phyloP scores from a whole-genome alignment of 2,113 vertebrate genomes.

The Xiphorhynchus elegans region DNA sequence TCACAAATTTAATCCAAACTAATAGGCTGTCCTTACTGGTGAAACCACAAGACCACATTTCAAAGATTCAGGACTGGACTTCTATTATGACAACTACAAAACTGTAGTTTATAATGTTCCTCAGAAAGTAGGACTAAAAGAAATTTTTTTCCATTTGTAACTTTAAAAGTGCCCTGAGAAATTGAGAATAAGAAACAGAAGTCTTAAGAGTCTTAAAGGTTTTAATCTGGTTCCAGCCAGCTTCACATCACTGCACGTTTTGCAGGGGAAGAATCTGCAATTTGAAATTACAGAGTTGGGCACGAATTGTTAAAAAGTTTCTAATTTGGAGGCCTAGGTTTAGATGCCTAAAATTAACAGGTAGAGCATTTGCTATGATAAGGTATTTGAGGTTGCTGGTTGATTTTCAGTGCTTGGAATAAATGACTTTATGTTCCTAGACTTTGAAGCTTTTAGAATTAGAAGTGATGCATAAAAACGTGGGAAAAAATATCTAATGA shows the following conservation, averaged over 20 bases:
- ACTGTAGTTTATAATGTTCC: neutral
- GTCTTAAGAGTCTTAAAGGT: neutral
- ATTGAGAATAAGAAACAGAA: neutral
- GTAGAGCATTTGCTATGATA: neutral
- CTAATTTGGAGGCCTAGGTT: neutral
- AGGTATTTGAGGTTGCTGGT: neutral
- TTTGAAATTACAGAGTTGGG: neutral
- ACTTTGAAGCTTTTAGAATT: neutral
- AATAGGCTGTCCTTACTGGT: neutral
- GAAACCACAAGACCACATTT: neutral
- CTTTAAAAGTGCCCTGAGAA: neutral
- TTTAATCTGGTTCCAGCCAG: neutral
- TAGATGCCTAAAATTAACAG: neutral
- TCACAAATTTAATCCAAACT: neutral
- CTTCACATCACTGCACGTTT: neutral
- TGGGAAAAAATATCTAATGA: neutral
- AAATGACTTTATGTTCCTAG: neutral
- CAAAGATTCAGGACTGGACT: neutral
- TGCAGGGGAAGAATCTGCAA: neutral
- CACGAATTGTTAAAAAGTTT: neutral
- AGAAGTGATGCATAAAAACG: neutral
- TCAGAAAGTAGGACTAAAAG: neutral
- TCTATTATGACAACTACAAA: neutral
- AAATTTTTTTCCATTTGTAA: neutral
- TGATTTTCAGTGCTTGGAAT: neutral